phyloP scores from a whole-genome alignment of 2,113 vertebrate genomes.

The Vulpes lagopus region DNA sequence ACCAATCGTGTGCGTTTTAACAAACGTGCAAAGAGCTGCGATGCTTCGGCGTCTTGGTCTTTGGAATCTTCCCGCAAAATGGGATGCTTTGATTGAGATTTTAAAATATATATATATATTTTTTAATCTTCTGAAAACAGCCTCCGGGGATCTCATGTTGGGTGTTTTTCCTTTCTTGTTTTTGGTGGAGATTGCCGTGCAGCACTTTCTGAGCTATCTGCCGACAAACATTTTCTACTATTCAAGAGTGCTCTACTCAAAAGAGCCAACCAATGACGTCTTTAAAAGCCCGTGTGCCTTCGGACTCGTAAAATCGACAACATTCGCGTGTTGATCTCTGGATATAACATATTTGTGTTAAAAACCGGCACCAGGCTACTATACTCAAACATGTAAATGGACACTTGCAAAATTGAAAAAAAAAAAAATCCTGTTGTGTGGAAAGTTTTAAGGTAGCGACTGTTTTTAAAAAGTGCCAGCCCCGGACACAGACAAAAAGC shows the following conservation, averaged over 20 bases:
- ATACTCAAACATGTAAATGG: neutral
- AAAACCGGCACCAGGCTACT: neutral
- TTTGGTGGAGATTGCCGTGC: neutral
- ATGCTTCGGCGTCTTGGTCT: neutral
- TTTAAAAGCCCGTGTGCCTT: neutral
- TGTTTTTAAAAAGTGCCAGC: neutral
- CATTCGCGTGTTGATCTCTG: neutral
- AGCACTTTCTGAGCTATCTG: neutral
- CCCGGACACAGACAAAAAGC: neutral
- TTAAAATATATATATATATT: neutral
- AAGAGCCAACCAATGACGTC: neutral
- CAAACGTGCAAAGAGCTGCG: neutral
- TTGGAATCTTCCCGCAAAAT: neutral
- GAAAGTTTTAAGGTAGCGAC: neutral
- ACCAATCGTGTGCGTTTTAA: neutral
- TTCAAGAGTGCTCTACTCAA: neutral
- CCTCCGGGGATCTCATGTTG: rapidly evolving
- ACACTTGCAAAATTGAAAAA: neutral
- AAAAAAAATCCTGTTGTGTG: neutral
- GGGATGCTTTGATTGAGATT: neutral
- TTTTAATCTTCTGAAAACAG: neutral
- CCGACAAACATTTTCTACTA: neutral
- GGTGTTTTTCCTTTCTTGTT: neutral
- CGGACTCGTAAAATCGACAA: neutral
- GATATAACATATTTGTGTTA: neutral